phyloP scores from a whole-genome alignment of 2,113 vertebrate genomes.

The Apteryx mantelli region DNA sequence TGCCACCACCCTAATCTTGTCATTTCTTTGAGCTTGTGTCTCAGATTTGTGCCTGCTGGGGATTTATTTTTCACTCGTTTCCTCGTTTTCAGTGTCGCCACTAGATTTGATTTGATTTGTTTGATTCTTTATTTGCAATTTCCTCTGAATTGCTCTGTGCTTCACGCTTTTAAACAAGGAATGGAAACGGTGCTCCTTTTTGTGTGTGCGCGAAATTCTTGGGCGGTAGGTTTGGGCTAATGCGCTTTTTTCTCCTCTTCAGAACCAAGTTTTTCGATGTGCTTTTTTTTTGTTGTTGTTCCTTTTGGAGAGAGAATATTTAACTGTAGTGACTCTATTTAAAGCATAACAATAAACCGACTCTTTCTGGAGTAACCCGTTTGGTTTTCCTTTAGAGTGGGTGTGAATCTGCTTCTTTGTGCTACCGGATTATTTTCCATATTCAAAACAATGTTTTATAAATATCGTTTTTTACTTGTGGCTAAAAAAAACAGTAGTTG shows the following conservation, averaged over 20 bases:
- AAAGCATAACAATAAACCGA: conserved; percentile 48
- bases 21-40: conserved; percentile 27
- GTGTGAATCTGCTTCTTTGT: not conserved
- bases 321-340: not conserved
- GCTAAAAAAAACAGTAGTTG: not conserved
- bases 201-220: conserved; percentile 33
- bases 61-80: conserved; percentile 58
- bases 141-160: conserved; percentile 15
- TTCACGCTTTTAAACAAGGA: conserved; percentile 33
- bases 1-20: not conserved
- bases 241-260: not conserved
- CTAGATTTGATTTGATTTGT: not conserved
- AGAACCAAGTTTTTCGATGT: not conserved
- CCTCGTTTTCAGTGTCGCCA: conserved; percentile 38
- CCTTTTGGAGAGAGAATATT: not conserved
- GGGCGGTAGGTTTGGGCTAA: conserved; percentile 63
- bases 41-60: conserved; percentile 47
- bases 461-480: not conserved
- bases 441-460: not conserved
- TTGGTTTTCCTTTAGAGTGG: not conserved
- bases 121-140: conserved; percentile 37
- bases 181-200: conserved; percentile 60
- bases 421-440: not conserved
- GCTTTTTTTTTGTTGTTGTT: not conserved
- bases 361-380: not conserved